phyloP scores from a whole-genome alignment of 30 jellyfish, hydroid and myxozoan species.

The Aurelia aurita complex sp. Pacific region DNA sequence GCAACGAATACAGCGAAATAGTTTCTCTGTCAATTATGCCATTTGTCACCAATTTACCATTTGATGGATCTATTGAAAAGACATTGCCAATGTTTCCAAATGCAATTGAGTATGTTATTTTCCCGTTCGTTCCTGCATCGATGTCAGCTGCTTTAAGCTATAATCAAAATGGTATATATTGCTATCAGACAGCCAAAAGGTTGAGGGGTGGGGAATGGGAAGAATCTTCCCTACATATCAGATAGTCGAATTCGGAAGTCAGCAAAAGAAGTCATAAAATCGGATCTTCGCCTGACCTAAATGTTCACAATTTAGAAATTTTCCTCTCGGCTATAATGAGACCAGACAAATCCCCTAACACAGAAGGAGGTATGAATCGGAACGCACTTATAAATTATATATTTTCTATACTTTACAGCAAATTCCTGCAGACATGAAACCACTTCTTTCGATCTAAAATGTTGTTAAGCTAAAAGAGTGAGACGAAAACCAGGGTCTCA shows the following conservation, averaged over 20 bases:
- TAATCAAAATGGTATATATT: background rate
- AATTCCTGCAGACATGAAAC: too few species aligned
- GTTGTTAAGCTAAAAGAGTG: too few species aligned
- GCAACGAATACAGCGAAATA: slow-evolving; percentile 27
- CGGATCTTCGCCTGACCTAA: too few species aligned
- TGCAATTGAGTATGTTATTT: slow-evolving; percentile 42
- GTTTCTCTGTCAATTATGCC: slow-evolving; percentile 41
- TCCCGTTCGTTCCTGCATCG: slow-evolving; percentile 74
- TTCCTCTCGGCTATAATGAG: background rate
- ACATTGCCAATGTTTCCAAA: slow-evolving; percentile 62
- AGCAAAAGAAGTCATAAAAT: too few species aligned
- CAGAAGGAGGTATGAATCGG: background rate
- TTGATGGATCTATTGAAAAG: slow-evolving; percentile 27
- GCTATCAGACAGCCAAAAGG: background rate
- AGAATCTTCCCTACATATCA: too few species aligned
- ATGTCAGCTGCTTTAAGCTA: slow-evolving; percentile 62
- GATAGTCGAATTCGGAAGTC: too few species aligned
- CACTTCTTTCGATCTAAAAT: too few species aligned
- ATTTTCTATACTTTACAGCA: too few species aligned
- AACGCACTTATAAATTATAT: background rate
- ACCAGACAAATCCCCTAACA: background rate
- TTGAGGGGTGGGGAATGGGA: too few species aligned
- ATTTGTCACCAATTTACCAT: slow-evolving; percentile 20
- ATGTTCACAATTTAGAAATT: background rate
- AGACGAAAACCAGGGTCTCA: too few species aligned